Conservation (phyloP, 30 jellyfish, hydroid and myxozoan species). For the Aurelia coerulea region DNA sequence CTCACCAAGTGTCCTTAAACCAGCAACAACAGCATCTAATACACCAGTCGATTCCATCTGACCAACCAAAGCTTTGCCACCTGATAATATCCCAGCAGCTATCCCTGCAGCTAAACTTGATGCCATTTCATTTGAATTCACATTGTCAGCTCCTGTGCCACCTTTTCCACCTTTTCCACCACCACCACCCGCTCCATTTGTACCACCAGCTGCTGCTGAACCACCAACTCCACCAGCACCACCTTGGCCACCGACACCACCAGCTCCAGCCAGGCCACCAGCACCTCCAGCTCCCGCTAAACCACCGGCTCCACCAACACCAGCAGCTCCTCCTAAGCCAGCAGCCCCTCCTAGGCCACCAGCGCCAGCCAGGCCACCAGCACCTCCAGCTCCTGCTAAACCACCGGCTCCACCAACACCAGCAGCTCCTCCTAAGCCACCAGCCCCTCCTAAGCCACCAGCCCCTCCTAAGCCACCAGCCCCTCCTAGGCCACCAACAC, state of each 20-base stretch:
- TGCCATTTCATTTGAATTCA: conserved; percentile 78
- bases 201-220: conserved; percentile 41
- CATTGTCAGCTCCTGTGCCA: conserved; percentile 41
- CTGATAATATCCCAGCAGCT: conserved; percentile 93
- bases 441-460: conserved; percentile 56
- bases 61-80: conserved; percentile 82
- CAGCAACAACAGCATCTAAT: conserved; percentile 83
- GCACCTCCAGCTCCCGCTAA: conserved; percentile 40
- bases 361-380: conserved; percentile 41
- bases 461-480: conserved; percentile 32
- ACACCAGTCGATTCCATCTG: conserved; percentile 82
- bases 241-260: conserved; percentile 9
- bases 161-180: conserved; percentile 43
- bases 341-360: conserved; percentile 15
- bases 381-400: conserved; percentile 35
- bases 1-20: conserved; percentile 56
- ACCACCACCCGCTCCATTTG: conserved; percentile 34
- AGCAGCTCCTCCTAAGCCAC: conserved; percentile 35
- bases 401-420: conserved; percentile 39
- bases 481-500: not conserved
- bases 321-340: conserved; percentile 33
- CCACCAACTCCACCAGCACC: conserved; percentile 25
- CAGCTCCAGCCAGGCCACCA: conserved; percentile 39
- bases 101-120: conserved; percentile 96
- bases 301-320: conserved; percentile 35